These are phyloP conservation scores for Odontocerum albicorne DNA, from an alignment of 2,888 invertebrate species.

Conservation along the genomic window DNA sequence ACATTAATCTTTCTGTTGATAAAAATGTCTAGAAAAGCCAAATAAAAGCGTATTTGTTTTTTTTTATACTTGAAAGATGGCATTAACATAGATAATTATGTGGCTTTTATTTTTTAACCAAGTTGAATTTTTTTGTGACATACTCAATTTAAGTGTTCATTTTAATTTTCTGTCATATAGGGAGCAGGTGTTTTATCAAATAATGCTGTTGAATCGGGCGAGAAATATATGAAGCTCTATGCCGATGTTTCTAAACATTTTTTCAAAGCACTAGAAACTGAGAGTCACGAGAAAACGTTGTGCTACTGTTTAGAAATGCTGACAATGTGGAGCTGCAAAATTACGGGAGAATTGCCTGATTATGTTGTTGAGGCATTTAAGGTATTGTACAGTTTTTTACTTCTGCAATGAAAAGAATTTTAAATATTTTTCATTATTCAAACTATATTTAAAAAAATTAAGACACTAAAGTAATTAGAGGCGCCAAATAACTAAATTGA, in stretches of 20 bases:
- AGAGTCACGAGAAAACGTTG: conserved; percentile 91
- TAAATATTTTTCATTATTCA: too few relatives aligned
- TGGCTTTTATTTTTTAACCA: too few relatives aligned
- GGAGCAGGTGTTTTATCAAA: conserved; percentile 75
- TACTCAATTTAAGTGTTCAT: too few relatives aligned
- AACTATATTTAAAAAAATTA: too few relatives aligned
- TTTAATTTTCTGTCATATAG: conserved; percentile 40
- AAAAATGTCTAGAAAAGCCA: too few relatives aligned
- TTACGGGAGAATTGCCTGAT: conserved; percentile 65
- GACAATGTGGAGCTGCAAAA: conserved; percentile 75
- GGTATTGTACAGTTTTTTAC: conserved; percentile 40
- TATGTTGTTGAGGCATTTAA: conserved; percentile 67
- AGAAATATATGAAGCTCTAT: conserved; percentile 42
- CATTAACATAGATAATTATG: too few relatives aligned
- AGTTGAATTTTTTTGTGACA: too few relatives aligned
- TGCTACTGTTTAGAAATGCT: conserved; percentile 80
- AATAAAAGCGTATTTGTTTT: too few relatives aligned
- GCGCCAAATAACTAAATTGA: too few relatives aligned
- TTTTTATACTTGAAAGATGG: too few relatives aligned
- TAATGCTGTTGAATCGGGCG: conserved; percentile 64
- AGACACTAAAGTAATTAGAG: too few relatives aligned
- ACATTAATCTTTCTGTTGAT: conserved; percentile 3
- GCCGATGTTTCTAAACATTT: conserved; percentile 66
- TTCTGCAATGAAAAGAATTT: too few relatives aligned
- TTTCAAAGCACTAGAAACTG: conserved; percentile 77